Percentiles rank a stretch among this genome's conserved stretches.
Conservation (phyloP, 2,113 vertebrate genomes). For the Macquaria australasica region DNA sequence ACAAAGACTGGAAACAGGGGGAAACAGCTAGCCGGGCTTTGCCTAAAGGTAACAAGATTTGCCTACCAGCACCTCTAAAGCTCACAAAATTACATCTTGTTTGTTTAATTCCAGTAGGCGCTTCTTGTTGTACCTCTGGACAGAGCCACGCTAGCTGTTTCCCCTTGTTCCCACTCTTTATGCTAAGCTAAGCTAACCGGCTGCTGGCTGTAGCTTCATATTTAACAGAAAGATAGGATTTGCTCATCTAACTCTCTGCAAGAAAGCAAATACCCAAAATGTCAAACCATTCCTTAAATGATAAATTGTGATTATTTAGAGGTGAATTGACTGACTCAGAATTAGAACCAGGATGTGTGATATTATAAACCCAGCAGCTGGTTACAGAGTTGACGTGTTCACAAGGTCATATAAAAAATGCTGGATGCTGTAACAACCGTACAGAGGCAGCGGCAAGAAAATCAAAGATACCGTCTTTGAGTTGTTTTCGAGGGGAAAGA, state of each 20-base stretch:
- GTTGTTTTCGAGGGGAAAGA: slow-evolving; percentile 33
- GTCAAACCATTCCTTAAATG: neutral
- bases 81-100: too few species aligned
- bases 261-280: neutral
- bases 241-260: too few species aligned
- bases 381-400: neutral
- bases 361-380: slow-evolving; percentile 1
- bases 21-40: neutral
- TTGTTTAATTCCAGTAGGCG: too few species aligned
- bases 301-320: neutral
- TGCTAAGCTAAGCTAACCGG: too few species aligned
- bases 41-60: neutral
- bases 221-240: too few species aligned
- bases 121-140: too few species aligned
- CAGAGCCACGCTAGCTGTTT: too few species aligned
- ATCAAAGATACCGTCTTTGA: slow-evolving; percentile 4
- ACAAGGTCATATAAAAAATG: slow-evolving; percentile 19
- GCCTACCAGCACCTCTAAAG: too few species aligned
- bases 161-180: too few species aligned
- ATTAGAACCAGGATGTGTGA: neutral
- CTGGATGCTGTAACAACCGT: neutral
- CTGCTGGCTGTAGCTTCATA: too few species aligned
- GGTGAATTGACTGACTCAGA: neutral
- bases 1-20: neutral
- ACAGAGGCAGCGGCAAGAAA: neutral